Evolutionary conservation across 1,140 invertebrate species (phyloP).

Genomic region (Calliphora vicina): DNA sequence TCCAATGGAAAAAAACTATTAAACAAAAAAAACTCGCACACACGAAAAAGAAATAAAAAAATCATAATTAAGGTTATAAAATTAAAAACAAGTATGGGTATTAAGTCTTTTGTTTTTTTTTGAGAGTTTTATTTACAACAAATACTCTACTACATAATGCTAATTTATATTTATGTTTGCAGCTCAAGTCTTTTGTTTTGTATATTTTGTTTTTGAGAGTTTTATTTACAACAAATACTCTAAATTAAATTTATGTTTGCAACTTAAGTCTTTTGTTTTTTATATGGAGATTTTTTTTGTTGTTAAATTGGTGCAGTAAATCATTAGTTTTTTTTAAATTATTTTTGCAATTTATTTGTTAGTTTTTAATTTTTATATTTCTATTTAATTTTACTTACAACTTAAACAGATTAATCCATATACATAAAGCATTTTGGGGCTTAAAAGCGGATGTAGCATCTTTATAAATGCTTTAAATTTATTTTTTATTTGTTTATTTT

Average conservation of each 20-base stretch:
- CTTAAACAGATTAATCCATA: slow-evolving; percentile 42
- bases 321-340: background rate
- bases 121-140: background rate
- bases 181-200: slow-evolving; percentile 59
- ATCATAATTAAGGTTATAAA: slow-evolving; percentile 13
- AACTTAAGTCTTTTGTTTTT: background rate
- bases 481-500: background rate
- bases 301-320: no score
- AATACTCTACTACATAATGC: slow-evolving; percentile 7
- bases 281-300: no score
- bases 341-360: no score
- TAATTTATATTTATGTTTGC: slow-evolving; percentile 48
- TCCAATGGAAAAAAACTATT: background rate
- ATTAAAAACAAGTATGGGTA: slow-evolving; percentile 2
- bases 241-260: background rate
- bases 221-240: background rate
- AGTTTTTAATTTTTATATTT: no score
- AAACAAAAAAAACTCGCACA: background rate
- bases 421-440: slow-evolving; percentile 23
- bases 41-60: slow-evolving; percentile 18
- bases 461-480: background rate
- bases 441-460: background rate
- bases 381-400: slow-evolving; percentile 51
- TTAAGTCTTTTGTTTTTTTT: slow-evolving; percentile 50
- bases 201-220: background rate